A percentile compares a stretch with the other conserved stretches of the same genome.
These are phyloP conservation scores for Myathropa florea DNA, from an alignment of 2,888 invertebrate genomes.

Conservation along the genomic window DNA sequence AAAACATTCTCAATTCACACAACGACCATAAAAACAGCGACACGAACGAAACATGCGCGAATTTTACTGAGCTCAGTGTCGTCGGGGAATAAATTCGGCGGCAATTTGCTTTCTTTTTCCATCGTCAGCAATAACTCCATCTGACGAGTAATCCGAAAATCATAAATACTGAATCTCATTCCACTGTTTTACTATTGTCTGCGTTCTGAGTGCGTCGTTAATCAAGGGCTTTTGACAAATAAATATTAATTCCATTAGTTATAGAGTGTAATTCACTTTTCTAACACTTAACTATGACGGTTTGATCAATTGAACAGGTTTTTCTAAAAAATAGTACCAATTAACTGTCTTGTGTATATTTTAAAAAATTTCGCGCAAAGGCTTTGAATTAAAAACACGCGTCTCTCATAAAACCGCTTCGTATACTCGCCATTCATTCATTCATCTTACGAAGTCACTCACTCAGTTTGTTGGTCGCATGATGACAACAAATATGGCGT, in stretches of 20 bases:
- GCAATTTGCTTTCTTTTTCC: conserved; percentile 12
- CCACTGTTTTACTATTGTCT: conserved; percentile 9
- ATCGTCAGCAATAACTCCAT: conserved; percentile 60
- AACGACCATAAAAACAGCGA: conserved; percentile 45
- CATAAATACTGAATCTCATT: conserved; percentile 54
- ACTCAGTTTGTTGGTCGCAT: conserved; percentile 42
- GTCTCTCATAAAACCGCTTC: conserved; percentile 59
- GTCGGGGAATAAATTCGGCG: conserved; percentile 42
- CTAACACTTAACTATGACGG: conserved; percentile 34
- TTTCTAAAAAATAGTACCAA: background rate
- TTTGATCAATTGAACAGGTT: conserved; percentile 3
- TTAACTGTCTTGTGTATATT: background rate
- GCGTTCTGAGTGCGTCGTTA: conserved; percentile 1
- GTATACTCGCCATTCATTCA: conserved; percentile 62
- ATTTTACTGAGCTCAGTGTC: conserved; percentile 63
- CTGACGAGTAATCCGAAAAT: conserved; percentile 66
- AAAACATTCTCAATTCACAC: conserved; percentile 67
- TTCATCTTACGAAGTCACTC: conserved; percentile 51
- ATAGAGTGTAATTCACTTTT: conserved; percentile 20
- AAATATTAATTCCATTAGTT: background rate
- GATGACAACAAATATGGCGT: conserved; percentile 76
- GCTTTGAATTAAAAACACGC: conserved; percentile 59
- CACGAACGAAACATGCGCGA: conserved; percentile 69
- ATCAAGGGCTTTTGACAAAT: background rate
- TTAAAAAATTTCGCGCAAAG: conserved; percentile 27